These are phyloP conservation scores for Reticulitermes speratus DNA, from an alignment of 1,140 invertebrate genomes.

Conservation along the genomic window DNA sequence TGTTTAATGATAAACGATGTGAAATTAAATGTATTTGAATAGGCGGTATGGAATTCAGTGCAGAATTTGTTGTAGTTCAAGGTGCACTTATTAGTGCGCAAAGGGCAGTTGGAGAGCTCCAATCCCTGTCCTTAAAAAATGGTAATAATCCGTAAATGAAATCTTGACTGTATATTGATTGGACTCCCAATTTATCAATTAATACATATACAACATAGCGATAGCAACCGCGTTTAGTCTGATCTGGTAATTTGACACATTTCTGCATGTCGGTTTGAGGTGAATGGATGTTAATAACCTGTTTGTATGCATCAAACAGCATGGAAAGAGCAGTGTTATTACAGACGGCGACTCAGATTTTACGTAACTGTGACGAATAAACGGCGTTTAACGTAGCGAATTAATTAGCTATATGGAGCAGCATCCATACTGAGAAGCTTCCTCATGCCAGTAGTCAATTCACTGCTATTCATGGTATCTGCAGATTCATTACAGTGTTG, in stretches of 20 bases:
- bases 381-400: no score
- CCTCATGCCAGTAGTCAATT: no score
- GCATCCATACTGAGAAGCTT: no score
- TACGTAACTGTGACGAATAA: no score
- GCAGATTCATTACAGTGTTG: no score
- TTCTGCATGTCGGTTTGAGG: background rate
- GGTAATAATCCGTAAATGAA: background rate
- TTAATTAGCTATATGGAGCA: no score
- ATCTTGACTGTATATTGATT: background rate
- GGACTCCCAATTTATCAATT: no score
- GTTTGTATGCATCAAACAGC: background rate
- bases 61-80: constrained; percentile 29
- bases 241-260: background rate
- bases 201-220: background rate
- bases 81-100: constrained; percentile 24
- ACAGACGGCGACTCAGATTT: no score
- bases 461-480: no score
- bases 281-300: background rate
- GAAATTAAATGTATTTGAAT: no score
- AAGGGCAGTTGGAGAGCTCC: constrained; percentile 5
- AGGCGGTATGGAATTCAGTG: constrained; percentile 18
- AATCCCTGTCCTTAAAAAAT: background rate
- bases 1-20: no score
- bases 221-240: background rate
- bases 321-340: no score